Base-by-base conservation (phyloP, 2,888 invertebrate genomes). In the Nudaria mundana region DNA sequence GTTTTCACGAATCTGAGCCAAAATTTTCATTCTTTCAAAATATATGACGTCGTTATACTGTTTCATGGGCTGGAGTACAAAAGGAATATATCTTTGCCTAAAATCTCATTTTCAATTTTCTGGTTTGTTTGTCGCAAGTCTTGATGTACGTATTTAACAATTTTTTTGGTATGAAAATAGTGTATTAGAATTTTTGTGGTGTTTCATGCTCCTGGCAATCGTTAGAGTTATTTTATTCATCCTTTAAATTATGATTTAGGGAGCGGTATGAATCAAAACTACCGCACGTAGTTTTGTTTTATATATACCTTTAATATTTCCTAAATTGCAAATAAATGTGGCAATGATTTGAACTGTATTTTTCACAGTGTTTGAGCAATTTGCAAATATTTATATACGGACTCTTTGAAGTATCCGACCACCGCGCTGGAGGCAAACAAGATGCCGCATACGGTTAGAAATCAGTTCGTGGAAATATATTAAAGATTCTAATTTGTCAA, bases 21-120 rank as follows among this genome's bases (percentile, higher is more conserved):
- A 65, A 65, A 59, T 45, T n/a, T 62, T 56, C 43, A 37, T 48
- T 28, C 34, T 48, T 22, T 39, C 36, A 43, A 66, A 60, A 67
- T 58, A 57, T 61, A 69, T 64, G 52, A 49, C 46, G 48, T 59
- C 59, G 52, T 66, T 64, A 69, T 58, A 39, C 44, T 48, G 38
- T 47, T 40, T 46, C 50, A 52, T 45, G 40, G 40, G 38, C 28
- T 37, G 23, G 46, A 38, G 44, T 49, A 48, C 45, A 44, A 40
- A 44, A 51, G 43, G 43, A 43, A n/a, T 47, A 50, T 44, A 39
- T 44, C 35, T 52, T 39, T 22, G 23, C 30, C 23, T 25, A 10
- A 24, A 36, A 11, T 4, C 11, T 29, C 22, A 16, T 14, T 29
- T 20, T 4, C 4, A 12, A 20, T 26, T 10, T 34, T 25, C n/a